phyloP scores from a whole-genome alignment of 2,113 vertebrate species.

The Cyprinodon variegatus region DNA sequence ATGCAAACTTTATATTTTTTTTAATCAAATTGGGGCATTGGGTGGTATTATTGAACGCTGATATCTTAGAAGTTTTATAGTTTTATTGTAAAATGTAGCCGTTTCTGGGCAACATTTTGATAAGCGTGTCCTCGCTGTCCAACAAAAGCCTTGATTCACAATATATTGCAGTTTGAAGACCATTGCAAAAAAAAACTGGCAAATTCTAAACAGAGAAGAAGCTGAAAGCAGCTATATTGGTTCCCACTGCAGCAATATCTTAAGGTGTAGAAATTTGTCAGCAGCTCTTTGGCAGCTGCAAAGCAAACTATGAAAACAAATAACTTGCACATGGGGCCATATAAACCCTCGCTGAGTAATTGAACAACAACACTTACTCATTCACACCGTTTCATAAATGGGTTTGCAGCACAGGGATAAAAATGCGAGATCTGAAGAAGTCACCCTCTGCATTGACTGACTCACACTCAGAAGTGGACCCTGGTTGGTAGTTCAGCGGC shows the following conservation, averaged over 20 bases:
- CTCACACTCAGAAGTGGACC: conserved; percentile 44
- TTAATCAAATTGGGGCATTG: no score
- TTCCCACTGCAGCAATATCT: not conserved
- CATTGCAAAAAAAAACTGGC: not conserved
- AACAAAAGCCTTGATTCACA: not conserved
- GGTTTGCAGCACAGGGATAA: conserved; percentile 42
- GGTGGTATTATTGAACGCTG: no score
- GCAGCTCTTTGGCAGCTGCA: conserved; percentile 16
- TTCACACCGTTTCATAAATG: conserved; percentile 19
- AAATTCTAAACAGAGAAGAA: not conserved
- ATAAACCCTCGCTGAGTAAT: not conserved
- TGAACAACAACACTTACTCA: not conserved
- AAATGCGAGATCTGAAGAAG: conserved; percentile 54
- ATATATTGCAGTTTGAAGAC: not conserved
- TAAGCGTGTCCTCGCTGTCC: not conserved
- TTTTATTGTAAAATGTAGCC: no score
- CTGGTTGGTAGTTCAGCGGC: conserved; percentile 24
- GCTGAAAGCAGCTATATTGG: not conserved
- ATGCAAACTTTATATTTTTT: no score
- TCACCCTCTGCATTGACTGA: conserved; percentile 64
- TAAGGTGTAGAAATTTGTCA: conserved; percentile 7
- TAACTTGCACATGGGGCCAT: not conserved
- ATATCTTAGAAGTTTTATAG: no score
- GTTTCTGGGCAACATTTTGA: not conserved
- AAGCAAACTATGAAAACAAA: conserved; percentile 24